These are phyloP conservation scores for Aspiorhynchus laticeps DNA, from an alignment of 2,113 vertebrate genomes.

Conservation along the genomic window DNA sequence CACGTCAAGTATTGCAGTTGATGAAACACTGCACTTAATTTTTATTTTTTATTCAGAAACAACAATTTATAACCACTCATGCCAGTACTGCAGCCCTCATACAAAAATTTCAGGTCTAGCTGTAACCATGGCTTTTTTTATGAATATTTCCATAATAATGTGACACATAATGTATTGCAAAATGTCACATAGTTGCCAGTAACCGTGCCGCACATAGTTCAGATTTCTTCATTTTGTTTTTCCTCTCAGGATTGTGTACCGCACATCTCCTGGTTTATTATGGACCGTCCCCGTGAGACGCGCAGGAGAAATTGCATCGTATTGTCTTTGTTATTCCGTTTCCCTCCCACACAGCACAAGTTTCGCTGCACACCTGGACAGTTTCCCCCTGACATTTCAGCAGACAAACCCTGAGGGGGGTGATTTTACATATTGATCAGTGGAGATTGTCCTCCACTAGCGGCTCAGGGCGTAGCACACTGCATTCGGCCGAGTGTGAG, in stretches of 20 bases:
- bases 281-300: neutral
- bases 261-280: neutral
- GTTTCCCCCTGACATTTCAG: slow-evolving; percentile 47
- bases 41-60: neutral
- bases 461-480: slow-evolving; percentile 67
- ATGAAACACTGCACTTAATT: neutral
- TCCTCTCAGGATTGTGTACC: neutral
- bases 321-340: neutral
- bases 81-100: neutral
- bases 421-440: slow-evolving; percentile 70
- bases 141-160: slow-evolving; percentile 3
- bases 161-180: neutral
- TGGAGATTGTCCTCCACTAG: slow-evolving; percentile 65
- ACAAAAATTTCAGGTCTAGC: neutral
- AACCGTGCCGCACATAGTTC: neutral
- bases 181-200: neutral
- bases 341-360: neutral
- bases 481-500: slow-evolving; percentile 75
- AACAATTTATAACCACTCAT: neutral
- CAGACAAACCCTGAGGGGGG: slow-evolving; percentile 25
- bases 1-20: neutral
- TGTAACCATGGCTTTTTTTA: neutral
- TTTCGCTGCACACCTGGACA: neutral
- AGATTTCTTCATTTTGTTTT: slow-evolving; percentile 1
- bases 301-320: neutral